Conservation (phyloP, 2,797 vertebrate species). For the Cossypha dichroa region DNA sequence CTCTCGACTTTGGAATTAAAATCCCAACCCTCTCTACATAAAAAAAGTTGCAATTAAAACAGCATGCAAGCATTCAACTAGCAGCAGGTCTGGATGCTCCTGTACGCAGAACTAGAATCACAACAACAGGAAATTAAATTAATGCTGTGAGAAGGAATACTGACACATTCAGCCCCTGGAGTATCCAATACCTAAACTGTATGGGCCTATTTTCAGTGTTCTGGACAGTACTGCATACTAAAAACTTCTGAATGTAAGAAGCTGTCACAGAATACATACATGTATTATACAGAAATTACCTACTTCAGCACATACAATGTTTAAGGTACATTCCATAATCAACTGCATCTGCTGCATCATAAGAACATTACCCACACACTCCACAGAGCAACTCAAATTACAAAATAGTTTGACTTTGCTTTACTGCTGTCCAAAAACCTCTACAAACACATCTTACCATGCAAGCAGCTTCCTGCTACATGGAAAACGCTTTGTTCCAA, state of each 20-base stretch:
- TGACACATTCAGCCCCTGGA: not conserved
- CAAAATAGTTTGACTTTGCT: not conserved
- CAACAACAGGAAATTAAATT: not conserved
- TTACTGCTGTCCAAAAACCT: not conserved
- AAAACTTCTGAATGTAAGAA: not conserved
- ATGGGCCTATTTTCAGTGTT: not conserved
- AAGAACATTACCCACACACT: not conserved
- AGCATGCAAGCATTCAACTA: not conserved
- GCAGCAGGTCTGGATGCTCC: not conserved
- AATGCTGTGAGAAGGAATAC: not conserved
- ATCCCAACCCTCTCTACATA: not conserved
- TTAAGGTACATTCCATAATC: not conserved
- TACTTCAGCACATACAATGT: not conserved
- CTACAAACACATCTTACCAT: not conserved
- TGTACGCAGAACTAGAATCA: not conserved
- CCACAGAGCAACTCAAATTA: not conserved
- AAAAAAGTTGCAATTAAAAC: not conserved
- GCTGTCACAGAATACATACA: not conserved
- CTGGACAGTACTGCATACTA: not conserved
- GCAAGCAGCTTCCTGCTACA: not conserved
- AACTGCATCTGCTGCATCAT: not conserved
- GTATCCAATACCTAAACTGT: not conserved
- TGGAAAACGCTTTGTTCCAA: not conserved
- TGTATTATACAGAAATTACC: accelerated
- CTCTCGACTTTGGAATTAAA: not conserved